Base-by-base conservation (phyloP, 2,113 vertebrate genomes). In the Archilochus colubris region DNA sequence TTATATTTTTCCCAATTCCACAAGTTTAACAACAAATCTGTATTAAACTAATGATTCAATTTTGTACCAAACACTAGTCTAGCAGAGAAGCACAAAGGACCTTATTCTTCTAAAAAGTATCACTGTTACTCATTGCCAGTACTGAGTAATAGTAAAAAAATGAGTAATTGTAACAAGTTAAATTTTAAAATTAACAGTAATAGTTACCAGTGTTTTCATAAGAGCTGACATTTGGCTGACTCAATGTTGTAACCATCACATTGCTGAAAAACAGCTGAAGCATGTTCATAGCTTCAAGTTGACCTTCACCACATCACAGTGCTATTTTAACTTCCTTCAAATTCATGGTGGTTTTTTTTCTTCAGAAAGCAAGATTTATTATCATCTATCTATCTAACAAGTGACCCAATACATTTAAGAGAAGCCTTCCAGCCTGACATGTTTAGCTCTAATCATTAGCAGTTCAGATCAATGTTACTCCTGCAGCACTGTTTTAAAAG, bases 401-500 rank as follows among this genome's bases (percentile, higher is more conserved):
- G 16, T 6, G 16, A 82, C 83, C 48, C 30, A 61, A 38, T 22
- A 58, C 3, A 7, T 69, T 74, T 53, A 51, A 75, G 44, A 54
- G 66, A 86, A 86, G 86, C 64, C 73, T 91, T 82, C 86, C 62
- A 85, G 73, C 40, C 69, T 44, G 59, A 46, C 80, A 73, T 19
- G 1, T 88, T 95, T 59, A 75, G 82, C 63, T 84, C 55, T 30
- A 67, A 84, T 91, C 82, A 89, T 89, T 84, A 94, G 72, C 57
- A 82, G 85, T 1, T 82, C 75, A 89, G 95, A 88, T 97, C 95
- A 84, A 87, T 92, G 95, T 54, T 81, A 64, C 28, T 96, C 94
- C 79, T 61, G 81, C 88, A 92, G 89, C 76, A 59, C 75, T 88
- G 68, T 53, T 96, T 87, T 96, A 94, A 95, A 95, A 95, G 91